phyloP scores from a whole-genome alignment of 2,888 invertebrate species.

The Dasypogon diadema region DNA sequence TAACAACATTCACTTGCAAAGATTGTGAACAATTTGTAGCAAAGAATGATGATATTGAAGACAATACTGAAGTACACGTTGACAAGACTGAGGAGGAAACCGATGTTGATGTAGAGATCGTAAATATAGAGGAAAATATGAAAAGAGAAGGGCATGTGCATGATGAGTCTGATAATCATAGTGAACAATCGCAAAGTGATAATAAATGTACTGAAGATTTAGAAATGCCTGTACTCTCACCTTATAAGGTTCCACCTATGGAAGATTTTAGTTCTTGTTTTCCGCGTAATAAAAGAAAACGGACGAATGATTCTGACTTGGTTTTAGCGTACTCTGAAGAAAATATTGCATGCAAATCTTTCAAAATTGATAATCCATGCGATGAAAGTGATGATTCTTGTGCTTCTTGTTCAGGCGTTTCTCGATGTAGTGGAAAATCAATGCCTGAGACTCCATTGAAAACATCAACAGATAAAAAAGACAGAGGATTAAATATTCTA shows the following conservation, averaged over 20 bases:
- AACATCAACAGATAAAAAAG: neutral
- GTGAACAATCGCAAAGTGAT: neutral
- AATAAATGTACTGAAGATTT: neutral
- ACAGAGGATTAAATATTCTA: neutral
- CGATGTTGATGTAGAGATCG: slow-evolving; percentile 34
- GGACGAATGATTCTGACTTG: neutral
- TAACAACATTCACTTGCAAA: slow-evolving; percentile 44
- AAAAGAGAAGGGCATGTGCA: neutral
- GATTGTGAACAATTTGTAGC: slow-evolving; percentile 31
- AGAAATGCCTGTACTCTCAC: neutral
- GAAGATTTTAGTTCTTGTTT: neutral
- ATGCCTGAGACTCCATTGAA: neutral
- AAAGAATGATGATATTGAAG: too few relatives aligned
- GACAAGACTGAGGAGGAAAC: slow-evolving; percentile 17
- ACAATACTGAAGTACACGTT: neutral
- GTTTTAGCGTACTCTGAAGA: neutral
- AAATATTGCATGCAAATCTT: neutral
- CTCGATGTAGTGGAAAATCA: neutral
- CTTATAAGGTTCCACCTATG: neutral
- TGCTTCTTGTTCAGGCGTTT: neutral
- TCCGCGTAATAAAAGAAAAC: neutral
- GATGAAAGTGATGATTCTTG: slow-evolving; percentile 4
- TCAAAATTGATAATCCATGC: neutral
- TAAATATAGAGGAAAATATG: neutral
- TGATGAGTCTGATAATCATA: neutral